Base-by-base conservation (phyloP, 2,888 invertebrate genomes). In the Papilio gigon region DNA sequence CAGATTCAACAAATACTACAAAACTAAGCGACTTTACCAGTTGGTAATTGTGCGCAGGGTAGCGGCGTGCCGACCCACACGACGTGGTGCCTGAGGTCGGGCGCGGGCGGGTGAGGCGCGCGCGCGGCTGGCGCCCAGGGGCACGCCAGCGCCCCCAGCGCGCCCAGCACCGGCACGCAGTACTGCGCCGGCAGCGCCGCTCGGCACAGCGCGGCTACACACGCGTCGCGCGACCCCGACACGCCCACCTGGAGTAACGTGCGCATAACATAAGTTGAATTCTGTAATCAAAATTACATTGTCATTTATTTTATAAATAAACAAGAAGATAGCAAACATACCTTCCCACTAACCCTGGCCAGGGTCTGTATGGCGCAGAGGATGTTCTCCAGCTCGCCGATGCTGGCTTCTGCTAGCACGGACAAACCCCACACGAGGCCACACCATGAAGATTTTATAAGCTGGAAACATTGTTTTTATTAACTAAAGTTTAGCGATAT, bases 51-150 rank as follows among this genome's bases (percentile, higher is more conserved):
- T 4, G 96, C 94, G 2, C 96, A 97, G 1, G 98, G 98, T 74
- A 99, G 91, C 25, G 98, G 97, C 0, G 98, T 98, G 27, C 99
- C 99, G 71, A 99, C 98, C 74, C 98, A 99, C 56, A 99, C 98
- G 72, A 99, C 98, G 90, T 99, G 99, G 81, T 97, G 98, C 33
- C 97, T 92, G 85, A 95, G 96, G 87, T 97, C 97, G 64, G 94
- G 81, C 74, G 74, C 74, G 73, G 76, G 96, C 95, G 78, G 80
- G 79, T 81, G 84, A 71, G 67, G 47, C 96, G 68, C 95, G 97
- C 77, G 96, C 88, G 64, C 96, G 77, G 98, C 96, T 89, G 98
- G 96, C 80, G 97, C 95, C 93, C 99, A 98, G 72, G 97, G 98
- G 70, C 96, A 94, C 80, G 96, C 97, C 86, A 97, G 96, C 33